phyloP scores from a whole-genome alignment of 2,888 invertebrate genomes.

The Pterostichus madidus region DNA sequence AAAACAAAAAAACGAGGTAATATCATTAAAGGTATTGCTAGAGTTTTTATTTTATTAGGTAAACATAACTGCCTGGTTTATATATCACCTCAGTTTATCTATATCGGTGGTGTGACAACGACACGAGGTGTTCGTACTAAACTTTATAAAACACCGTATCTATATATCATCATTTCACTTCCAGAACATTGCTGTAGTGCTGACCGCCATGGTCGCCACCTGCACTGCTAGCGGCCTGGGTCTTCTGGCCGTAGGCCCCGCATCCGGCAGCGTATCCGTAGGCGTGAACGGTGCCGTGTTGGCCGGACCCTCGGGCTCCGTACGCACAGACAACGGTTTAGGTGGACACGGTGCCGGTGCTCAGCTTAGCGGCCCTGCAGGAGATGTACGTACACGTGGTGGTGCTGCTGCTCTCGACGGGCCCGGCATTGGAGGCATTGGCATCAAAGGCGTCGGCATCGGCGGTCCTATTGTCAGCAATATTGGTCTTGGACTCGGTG shows the following conservation, averaged over 20 bases:
- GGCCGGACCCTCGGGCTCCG: conserved; percentile 11
- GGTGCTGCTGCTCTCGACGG: conserved; percentile 13
- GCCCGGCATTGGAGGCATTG: not conserved
- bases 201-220: not conserved
- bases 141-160: not conserved
- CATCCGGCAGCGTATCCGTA: not conserved
- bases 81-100: too few relatives aligned
- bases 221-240: not conserved
- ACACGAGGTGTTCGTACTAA: not conserved
- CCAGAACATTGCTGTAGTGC: not conserved
- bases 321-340: conserved; percentile 9
- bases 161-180: not conserved
- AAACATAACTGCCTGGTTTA: too few relatives aligned
- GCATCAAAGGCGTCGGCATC: not conserved
- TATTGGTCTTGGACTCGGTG: too few relatives aligned
- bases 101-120: too few relatives aligned
- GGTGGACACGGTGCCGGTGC: not conserved
- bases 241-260: not conserved
- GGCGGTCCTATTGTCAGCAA: not conserved
- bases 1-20: too few relatives aligned
- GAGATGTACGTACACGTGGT: conserved; percentile 11
- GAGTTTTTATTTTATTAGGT: too few relatives aligned
- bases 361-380: conserved; percentile 10
- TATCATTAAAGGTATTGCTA: not conserved
- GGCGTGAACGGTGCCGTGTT: not conserved